phyloP scores from a whole-genome alignment of 2,797 vertebrate genomes.

The Girardinus metallicus region DNA sequence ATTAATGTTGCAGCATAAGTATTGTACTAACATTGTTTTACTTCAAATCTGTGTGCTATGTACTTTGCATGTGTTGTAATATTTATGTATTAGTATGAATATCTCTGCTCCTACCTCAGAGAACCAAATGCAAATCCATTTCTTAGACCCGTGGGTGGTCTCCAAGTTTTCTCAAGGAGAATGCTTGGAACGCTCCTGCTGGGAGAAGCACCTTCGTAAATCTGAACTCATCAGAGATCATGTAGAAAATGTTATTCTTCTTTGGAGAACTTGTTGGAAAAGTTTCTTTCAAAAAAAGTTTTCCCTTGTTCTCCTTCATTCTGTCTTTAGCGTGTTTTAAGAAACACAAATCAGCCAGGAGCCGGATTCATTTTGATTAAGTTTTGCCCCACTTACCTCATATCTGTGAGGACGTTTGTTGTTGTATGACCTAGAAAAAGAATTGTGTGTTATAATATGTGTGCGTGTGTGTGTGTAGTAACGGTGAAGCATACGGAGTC shows the following conservation, averaged over 20 bases:
- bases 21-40: neutral
- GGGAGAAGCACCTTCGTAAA: conserved; percentile 30
- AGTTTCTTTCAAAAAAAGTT: neutral
- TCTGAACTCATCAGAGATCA: conserved; percentile 15
- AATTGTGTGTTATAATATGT: neutral
- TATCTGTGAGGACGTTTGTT: conserved; percentile 33
- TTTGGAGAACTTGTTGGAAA: neutral
- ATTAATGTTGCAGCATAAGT: neutral
- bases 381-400: conserved; percentile 21
- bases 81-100: neutral
- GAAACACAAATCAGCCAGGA: conserved; percentile 15
- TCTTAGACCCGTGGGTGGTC: conserved; percentile 40
- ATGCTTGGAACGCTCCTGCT: conserved; percentile 32
- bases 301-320: neutral
- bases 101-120: neutral
- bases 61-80: neutral
- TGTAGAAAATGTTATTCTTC: conserved; percentile 2
- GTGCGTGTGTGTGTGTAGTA: neutral
- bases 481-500: neutral
- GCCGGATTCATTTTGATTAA: conserved; percentile 14
- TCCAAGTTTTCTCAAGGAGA: conserved; percentile 27
- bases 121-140: conserved; percentile 23
- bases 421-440: conserved; percentile 40
- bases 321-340: conserved; percentile 10
- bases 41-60: neutral